A percentile compares a stretch with the other conserved stretches of the same genome.
Evolutionary conservation across 1,140 invertebrate species (phyloP).

Genomic region (Lucilia sericata): DNA sequence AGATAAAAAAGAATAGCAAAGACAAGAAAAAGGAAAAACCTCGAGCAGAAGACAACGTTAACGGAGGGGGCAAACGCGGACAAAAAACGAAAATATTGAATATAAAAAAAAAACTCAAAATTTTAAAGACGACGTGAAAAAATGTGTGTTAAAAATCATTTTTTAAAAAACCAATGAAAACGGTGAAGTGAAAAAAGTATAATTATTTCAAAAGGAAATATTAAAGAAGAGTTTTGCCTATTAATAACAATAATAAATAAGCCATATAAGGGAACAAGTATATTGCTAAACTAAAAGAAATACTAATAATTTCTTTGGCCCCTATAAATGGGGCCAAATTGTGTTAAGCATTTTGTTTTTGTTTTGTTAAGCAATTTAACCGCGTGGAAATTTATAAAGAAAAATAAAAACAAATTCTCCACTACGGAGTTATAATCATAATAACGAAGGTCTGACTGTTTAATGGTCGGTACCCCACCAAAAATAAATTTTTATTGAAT

Average conservation of each 20-base stretch:
- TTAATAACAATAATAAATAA: no score
- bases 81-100: not conserved
- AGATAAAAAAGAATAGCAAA: slow-evolving; percentile 2
- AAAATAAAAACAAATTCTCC: slow-evolving; percentile 17
- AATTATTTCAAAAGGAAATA: not conserved
- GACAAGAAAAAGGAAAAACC: not conserved
- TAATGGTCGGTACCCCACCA: not conserved
- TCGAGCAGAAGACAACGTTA: not conserved
- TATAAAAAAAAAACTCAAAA: not conserved
- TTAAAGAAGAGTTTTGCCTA: not conserved
- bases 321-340: not conserved
- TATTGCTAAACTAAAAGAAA: not conserved
- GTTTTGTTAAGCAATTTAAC: not conserved
- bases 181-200: not conserved
- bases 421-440: not conserved
- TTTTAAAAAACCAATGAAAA: not conserved
- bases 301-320: not conserved
- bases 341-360: not conserved
- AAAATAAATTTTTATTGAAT: no score
- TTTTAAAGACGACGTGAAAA: not conserved
- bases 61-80: not conserved
- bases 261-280: no score
- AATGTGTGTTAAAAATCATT: not conserved
- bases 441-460: not conserved
- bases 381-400: slow-evolving; percentile 22